Conservation (phyloP, 2,113 vertebrate species). For the Tupaia tana region DNA sequence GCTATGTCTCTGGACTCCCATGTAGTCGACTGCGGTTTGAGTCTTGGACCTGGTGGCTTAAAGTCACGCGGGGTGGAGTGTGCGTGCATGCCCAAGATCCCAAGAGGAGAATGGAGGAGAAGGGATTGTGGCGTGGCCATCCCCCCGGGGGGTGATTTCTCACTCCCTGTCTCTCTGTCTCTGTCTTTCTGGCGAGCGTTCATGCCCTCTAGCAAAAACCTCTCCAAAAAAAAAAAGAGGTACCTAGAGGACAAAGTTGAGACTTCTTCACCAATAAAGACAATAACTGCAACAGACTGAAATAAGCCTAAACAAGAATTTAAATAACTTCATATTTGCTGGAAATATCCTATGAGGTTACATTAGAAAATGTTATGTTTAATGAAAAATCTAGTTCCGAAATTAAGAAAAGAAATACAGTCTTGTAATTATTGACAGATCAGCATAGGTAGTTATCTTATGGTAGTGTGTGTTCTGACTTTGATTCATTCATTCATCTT, state of each 20-base stretch:
- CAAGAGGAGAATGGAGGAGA: no score
- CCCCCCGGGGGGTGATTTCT: no score
- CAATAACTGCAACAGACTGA: not conserved
- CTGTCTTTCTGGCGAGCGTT: no score
- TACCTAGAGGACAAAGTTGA: not conserved
- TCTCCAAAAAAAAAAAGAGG: no score
- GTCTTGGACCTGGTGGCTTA: no score
- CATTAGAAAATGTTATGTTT: not conserved
- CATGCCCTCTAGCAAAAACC: no score
- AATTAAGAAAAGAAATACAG: not conserved
- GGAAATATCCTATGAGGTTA: not conserved
- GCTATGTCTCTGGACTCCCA: no score
- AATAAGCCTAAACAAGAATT: not conserved
- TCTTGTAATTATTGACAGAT: constrained; percentile 54
- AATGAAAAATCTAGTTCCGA: not conserved
- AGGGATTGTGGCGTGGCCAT: no score
- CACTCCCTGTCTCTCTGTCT: no score
- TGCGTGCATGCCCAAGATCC: no score
- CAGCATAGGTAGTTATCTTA: constrained; percentile 1
- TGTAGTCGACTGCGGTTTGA: no score
- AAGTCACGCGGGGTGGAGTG: no score
- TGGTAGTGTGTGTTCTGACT: not conserved
- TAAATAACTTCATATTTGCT: not conserved
- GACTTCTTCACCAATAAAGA: not conserved
- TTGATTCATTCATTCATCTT: constrained; percentile 64